Percentiles rank a stretch among this genome's conserved stretches.
These are phyloP conservation scores for Catharus minimus DNA, from an alignment of 2,113 vertebrate species.

Conservation along the genomic window DNA sequence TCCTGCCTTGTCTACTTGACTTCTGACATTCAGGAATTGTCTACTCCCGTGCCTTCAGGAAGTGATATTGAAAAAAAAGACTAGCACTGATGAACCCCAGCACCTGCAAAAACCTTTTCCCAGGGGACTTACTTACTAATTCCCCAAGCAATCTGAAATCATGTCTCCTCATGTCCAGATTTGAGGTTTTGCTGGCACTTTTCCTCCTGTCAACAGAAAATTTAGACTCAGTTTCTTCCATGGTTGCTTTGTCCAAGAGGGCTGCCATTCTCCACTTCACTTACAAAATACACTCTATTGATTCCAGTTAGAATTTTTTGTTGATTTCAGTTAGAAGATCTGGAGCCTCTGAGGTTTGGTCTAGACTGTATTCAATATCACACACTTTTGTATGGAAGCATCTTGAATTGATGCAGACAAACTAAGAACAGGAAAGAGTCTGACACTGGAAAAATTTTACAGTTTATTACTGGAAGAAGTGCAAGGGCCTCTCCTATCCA, in stretches of 20 bases:
- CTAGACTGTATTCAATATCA: neutral
- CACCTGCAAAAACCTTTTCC: neutral
- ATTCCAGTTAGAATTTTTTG: neutral
- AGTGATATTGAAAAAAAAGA: neutral
- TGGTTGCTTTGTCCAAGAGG: neutral
- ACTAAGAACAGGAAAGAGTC: neutral
- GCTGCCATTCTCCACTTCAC: neutral
- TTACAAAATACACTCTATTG: neutral
- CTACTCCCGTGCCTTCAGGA: neutral
- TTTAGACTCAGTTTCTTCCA: neutral
- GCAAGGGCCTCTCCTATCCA: neutral
- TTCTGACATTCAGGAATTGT: neutral
- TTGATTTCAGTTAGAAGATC: neutral
- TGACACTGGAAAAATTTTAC: neutral
- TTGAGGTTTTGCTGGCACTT: neutral
- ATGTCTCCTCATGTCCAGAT: neutral
- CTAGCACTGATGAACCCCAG: neutral
- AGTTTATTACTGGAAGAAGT: neutral
- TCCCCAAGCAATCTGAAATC: neutral
- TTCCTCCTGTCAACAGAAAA: neutral
- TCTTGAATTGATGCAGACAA: neutral
- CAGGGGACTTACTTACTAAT: neutral
- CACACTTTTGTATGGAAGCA: neutral
- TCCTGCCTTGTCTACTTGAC: neutral
- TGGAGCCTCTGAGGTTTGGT: neutral